Percentiles rank a stretch among this genome's conserved stretches.
Evolutionary conservation across 1,140 invertebrate species (phyloP).

Genomic region (Psilanteris sp.): DNA sequence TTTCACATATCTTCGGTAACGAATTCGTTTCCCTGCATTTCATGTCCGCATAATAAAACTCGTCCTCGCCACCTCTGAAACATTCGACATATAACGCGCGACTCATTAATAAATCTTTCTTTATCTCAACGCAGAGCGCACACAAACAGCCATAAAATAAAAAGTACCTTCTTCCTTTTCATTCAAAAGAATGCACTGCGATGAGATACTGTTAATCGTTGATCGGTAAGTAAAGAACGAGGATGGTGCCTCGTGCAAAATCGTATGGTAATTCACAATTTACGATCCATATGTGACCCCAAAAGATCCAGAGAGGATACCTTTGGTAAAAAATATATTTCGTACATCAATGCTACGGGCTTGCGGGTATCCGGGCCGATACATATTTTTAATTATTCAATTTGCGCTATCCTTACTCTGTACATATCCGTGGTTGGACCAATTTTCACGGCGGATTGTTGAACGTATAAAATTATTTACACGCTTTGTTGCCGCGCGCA

Average conservation of each 20-base stretch:
- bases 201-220: conserved; percentile 60
- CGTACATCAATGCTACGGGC: conserved; percentile 3
- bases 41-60: conserved; percentile 48
- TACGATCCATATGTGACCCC: conserved; percentile 53
- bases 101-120: conserved; percentile 60
- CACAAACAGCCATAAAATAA: conserved; percentile 50
- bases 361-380: too few species aligned
- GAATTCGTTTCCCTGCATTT: conserved; percentile 49
- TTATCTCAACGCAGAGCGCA: conserved; percentile 36
- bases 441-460: too few species aligned
- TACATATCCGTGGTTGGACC: too few species aligned
- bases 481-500: too few species aligned
- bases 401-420: too few species aligned
- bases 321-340: conserved; percentile 19
- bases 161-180: conserved; percentile 50
- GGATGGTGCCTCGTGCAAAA: conserved; percentile 20
- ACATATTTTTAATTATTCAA: too few species aligned
- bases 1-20: conserved; percentile 48
- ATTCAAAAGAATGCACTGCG: conserved; percentile 45
- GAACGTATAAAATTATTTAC: too few species aligned
- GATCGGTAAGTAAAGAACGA: conserved; percentile 52
- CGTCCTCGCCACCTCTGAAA: conserved; percentile 35
- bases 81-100: conserved; percentile 54
- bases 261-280: conserved; percentile 59
- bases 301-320: conserved; percentile 34